Conservation (phyloP, 2,797 vertebrate genomes). For the Microtus obscurus region DNA sequence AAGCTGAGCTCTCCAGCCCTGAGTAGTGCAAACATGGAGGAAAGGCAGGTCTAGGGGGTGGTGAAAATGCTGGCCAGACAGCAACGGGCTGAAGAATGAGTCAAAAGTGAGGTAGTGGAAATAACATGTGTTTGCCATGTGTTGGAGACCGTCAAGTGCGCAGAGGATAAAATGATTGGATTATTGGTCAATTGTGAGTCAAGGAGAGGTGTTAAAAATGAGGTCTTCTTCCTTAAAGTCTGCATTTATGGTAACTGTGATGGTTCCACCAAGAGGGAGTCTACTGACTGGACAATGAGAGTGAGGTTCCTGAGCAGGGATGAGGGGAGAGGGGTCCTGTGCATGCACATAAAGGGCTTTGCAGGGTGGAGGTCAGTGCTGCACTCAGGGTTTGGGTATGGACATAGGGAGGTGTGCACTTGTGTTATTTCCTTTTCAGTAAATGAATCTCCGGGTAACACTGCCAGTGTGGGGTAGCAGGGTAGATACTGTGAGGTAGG, state of each 20-base stretch:
- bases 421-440: background rate
- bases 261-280: background rate
- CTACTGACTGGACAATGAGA: background rate
- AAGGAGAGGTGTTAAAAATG: background rate
- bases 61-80: background rate
- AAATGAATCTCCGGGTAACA: background rate
- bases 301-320: too few species aligned
- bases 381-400: too few species aligned
- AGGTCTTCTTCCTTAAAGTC: background rate
- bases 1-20: background rate
- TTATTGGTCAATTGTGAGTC: background rate
- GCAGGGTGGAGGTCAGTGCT: too few species aligned
- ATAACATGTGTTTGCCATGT: background rate
- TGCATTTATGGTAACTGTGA: background rate
- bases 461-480: too few species aligned
- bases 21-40: background rate
- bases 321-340: background rate
- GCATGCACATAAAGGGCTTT: background rate
- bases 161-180: too few species aligned
- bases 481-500: background rate
- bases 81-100: background rate
- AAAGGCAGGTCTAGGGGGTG: background rate
- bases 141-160: background rate
- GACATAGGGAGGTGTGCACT: background rate
- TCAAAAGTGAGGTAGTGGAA: background rate